Evolutionary conservation across 1,140 invertebrate species (phyloP), one percentile per base, ranked within the genome.

Genomic region (Calephelis nemesis): DNA sequence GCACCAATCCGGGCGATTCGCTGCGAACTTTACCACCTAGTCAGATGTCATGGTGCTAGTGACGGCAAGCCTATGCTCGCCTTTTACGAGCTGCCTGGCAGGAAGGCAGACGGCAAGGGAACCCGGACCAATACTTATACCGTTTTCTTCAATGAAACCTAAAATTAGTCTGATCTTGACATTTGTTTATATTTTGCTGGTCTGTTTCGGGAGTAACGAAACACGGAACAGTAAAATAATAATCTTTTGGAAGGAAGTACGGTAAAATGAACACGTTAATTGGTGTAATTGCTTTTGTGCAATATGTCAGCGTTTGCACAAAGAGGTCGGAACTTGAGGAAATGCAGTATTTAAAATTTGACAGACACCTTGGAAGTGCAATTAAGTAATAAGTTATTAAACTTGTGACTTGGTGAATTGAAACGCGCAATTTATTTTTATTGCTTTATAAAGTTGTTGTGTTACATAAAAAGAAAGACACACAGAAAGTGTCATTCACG

Each of bases 81-180:
- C 30, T 30, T 30, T 30, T 30, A 19, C 19, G 19, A 19, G 19
- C 19, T 19, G 19, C 19, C 19, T 19, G 3, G 19, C 19, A 19
- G 19, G 19, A 19, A 19, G 19, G 19, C 19, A 19, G 19, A 19
- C 3, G 19, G 19, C 19, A 19, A 19, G 3, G 19, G 19, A 19
- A 1, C 19, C 3, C 19, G 19, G 19, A 19, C 3, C 19, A 19
- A 19, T 19, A 19, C 19, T 19, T 19, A 19, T 19, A 19, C 19
- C 19, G 19, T 19, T 12, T 60, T 66, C 13, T 58, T 58, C 52
- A 64, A 39, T 50, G 71, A 67, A 74, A 73, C 65, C 71, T 76
- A 73, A 72, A 76, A 70, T 71, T 30, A 65, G 54, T 30, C 62
- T 68, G 63, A n/a, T 74, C 70, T 78, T 74, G 72, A 72, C 47